Evolutionary conservation across 2,888 invertebrate genomes (phyloP), one percentile per base, ranked within the genome.

Genomic region (Nudaria mundana): DNA sequence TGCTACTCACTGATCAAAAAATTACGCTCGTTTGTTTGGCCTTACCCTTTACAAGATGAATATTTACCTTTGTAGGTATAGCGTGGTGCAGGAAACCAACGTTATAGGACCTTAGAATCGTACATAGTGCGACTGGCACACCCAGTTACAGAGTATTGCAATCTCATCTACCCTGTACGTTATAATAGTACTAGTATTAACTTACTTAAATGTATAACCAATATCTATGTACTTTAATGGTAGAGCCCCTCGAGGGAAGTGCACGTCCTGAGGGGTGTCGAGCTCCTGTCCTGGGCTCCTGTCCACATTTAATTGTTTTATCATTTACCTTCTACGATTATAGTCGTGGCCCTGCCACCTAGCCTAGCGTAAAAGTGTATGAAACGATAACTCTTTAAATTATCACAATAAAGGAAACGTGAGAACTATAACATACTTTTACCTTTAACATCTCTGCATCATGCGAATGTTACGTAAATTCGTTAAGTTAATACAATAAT

Each of bases 141-240:
- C 73, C 78, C 83, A 80, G 82, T 67, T 65, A 84, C 86, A 86
- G 85, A 81, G 84, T 83, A 81, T 76, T 79, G 80, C 75, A 80
- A 70, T 72, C 74, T 81, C 81, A 82, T 80, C 88, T 88, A 88
- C 88, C 88, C 88, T 88, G 88, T 87, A 87, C 86, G 82, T 80
- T 80, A 76, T 83, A 76, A 80, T 81, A 82, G 75, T 82, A 79
- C 71, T 81, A 83, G 81, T 80, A 75, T 76, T 81, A 76, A 77
- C 76, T 81, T 81, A 81, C 70, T 74, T 76, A 79, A 68, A 63
- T 68, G 75, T 51, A 72, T 76, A 83, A 81, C 79, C 76, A 77
- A 67, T 81, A 79, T 71, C 79, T 81, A 82, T 64, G 55, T 77
- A 78, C 72, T 76, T 76, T 54, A 65, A 71, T 51, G 54, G 66